Percentiles rank a stretch among this genome's conserved stretches.
Conservation (phyloP, 2,797 vertebrate species). For the Ambastaia sidthimunki region DNA sequence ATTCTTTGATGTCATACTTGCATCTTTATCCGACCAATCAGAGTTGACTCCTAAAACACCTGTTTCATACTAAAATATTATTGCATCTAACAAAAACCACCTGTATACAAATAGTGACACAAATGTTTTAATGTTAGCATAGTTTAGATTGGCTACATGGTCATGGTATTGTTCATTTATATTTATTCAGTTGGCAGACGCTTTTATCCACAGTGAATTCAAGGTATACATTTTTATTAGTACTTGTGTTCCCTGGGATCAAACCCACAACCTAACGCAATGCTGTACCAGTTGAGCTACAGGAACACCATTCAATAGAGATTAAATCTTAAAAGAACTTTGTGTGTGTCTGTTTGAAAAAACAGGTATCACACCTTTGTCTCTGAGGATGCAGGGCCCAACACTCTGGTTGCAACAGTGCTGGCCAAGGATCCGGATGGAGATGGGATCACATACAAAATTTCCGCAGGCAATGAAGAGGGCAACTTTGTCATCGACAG, state of each 20-base stretch:
- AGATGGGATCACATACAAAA: constrained; percentile 85
- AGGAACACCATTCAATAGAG: no score
- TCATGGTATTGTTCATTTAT: no score
- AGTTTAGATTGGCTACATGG: not conserved
- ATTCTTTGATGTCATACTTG: not conserved
- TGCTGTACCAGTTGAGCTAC: no score
- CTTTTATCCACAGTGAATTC: no score
- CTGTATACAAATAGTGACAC: not conserved
- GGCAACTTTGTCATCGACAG: constrained; percentile 90
- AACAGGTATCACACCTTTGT: constrained; percentile 89
- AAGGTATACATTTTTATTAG: no score
- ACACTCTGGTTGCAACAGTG: constrained; percentile 86
- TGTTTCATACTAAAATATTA: not conserved
- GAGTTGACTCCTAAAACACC: not conserved
- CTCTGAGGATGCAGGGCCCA: constrained; percentile 89
- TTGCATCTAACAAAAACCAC: not conserved
- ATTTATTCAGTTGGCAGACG: no score
- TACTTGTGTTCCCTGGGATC: no score
- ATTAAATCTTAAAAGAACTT: constrained; percentile 2
- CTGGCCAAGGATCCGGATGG: constrained; percentile 89
- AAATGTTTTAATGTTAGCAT: not conserved
- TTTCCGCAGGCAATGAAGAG: constrained; percentile 83
- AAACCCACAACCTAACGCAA: no score
- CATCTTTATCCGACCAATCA: not conserved
- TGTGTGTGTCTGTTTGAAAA: constrained; percentile 42